Base-by-base conservation (phyloP, 1,140 invertebrate species). In the Kradibia gibbosae region DNA sequence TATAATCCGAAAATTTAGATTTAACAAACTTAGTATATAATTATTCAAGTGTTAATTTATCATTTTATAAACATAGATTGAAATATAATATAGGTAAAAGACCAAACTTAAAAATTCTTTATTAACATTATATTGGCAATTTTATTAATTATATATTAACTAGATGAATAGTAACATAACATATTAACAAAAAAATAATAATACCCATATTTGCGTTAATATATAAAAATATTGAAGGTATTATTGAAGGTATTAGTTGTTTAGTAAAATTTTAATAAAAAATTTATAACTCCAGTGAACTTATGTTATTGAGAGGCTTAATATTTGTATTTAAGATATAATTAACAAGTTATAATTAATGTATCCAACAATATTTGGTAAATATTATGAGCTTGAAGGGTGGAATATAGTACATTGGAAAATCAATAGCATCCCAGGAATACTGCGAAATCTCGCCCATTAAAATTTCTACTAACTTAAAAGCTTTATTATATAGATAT, bases 371-470 rank as follows among this genome's bases (percentile, higher is more conserved):
- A 3, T 70, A 11, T 39, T n/a, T 39, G 67, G 45, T 70, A 45
- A 42, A 70, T 70, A 70, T 70, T 70, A 45, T 17, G 67, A 70
- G 67, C 13, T 70, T 70, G 67, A 50, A 53, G 70, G 45, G 42
- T 72, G 20, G 36, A 31, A 17, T 5, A 20, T 45, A 0, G 10
- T 13, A 5, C 22, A 5, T 62, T 45, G 45, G 25, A 72, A 72
- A 72, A 72, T 72, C 70, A 50, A 72, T 72, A 72, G 42, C 34
- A 42, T 31, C 70, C n/a, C 25, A 72, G 45, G 39, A 72, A 50
- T 72, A 72, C 45, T 25, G 28, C 25, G 45, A 50, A 50, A 72
- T 72, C 39, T 50, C 42, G n/a, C 53, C 45, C 15, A 31, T 25
- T 31, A 28, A 25, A 42, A 72, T 45, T 72, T 25, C 31, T 34